Conservation (phyloP, 2,797 vertebrate species). For the Ptychadena robeensis region DNA sequence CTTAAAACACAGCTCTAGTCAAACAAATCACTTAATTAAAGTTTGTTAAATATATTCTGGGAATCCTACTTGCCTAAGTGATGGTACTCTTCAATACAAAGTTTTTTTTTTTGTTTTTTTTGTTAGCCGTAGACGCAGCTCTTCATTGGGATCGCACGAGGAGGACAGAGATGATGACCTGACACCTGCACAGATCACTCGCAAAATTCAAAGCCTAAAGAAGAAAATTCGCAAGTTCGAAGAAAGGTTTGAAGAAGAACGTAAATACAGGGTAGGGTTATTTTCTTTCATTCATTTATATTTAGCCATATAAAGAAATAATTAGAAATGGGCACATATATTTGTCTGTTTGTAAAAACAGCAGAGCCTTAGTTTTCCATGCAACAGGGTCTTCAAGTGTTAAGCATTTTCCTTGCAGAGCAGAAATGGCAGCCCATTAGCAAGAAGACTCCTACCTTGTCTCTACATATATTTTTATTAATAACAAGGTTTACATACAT, state of each 20-base stretch:
- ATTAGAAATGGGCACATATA: not conserved
- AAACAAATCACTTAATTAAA: no score
- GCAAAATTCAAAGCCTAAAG: slow-evolving; percentile 92
- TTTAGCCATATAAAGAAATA: not conserved
- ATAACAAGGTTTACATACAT: no score
- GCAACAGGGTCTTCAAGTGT: no score
- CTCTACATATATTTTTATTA: no score
- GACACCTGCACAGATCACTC: slow-evolving; percentile 89
- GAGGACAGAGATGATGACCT: slow-evolving; percentile 89
- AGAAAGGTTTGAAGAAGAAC: slow-evolving; percentile 93
- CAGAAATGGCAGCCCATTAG: not conserved
- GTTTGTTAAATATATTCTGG: no score
- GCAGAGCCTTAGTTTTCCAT: no score
- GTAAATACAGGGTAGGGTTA: slow-evolving; percentile 89
- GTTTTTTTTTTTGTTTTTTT: not conserved
- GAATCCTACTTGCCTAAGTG: no score
- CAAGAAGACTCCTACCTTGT: no score
- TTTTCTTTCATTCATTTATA: not conserved
- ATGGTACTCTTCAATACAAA: no score
- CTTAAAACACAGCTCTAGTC: no score
- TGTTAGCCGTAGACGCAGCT: slow-evolving; percentile 85
- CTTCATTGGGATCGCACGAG: slow-evolving; percentile 91
- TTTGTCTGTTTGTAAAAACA: no score
- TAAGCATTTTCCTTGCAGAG: not conserved
- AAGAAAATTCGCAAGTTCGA: slow-evolving; percentile 96